Conservation (phyloP, 2,888 invertebrate genomes). For the Mesoligia furuncula region DNA sequence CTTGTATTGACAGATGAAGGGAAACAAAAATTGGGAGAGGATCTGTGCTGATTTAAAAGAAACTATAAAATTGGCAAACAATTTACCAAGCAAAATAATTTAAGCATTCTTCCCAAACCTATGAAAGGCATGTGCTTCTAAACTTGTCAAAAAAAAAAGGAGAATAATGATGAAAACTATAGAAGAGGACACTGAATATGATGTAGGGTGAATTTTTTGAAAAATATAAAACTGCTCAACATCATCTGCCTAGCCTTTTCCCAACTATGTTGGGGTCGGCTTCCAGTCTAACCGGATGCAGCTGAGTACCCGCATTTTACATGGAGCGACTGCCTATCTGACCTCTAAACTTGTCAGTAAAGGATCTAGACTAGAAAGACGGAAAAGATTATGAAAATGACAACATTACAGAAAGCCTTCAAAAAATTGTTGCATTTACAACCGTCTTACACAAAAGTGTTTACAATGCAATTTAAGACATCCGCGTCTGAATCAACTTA, state of each 20-base stretch:
- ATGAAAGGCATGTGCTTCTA: too few relatives aligned
- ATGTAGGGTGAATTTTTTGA: too few relatives aligned
- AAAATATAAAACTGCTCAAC: background rate
- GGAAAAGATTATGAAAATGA: background rate
- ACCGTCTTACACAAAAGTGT: conserved; percentile 25
- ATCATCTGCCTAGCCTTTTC: too few relatives aligned
- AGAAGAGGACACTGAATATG: too few relatives aligned
- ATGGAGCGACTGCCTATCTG: too few relatives aligned
- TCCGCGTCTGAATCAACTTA: conserved; percentile 47
- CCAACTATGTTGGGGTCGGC: too few relatives aligned
- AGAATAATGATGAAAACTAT: too few relatives aligned
- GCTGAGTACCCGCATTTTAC: too few relatives aligned
- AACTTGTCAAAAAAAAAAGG: too few relatives aligned
- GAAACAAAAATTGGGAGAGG: background rate
- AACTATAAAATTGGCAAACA: background rate
- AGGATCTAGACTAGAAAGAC: background rate
- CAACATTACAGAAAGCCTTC: background rate
- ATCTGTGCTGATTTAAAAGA: background rate
- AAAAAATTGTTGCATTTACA: background rate
- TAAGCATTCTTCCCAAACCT: too few relatives aligned
- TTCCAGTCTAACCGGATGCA: too few relatives aligned
- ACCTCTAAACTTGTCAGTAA: background rate
- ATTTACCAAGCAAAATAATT: too few relatives aligned
- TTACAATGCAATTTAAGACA: conserved; percentile 41
- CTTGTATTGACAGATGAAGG: background rate